phyloP scores from a whole-genome alignment of 2,113 vertebrate genomes.

The Heterochromis multidens region DNA sequence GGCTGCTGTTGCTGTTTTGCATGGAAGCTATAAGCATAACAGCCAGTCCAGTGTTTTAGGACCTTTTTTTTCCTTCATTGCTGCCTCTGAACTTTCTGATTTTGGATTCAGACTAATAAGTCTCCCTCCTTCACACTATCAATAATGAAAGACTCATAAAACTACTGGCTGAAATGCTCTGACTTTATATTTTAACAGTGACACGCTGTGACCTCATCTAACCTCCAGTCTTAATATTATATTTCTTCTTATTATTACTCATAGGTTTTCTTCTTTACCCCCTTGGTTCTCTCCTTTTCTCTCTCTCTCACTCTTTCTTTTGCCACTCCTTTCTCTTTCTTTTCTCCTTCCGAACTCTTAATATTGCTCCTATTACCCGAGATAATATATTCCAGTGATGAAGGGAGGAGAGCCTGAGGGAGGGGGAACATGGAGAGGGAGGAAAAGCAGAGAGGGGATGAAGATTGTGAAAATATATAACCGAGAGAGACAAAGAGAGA shows the following conservation, averaged over 20 bases:
- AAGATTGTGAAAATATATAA: constrained; percentile 66
- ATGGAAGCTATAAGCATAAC: constrained; percentile 20
- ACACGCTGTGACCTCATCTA: constrained; percentile 53
- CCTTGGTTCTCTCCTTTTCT: constrained; percentile 5
- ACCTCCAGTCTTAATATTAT: constrained; percentile 71
- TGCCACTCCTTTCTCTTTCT: neutral
- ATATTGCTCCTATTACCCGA: constrained; percentile 59
- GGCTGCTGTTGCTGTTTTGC: neutral
- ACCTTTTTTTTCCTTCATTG: constrained; percentile 23
- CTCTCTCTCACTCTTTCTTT: neutral
- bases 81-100: constrained; percentile 51
- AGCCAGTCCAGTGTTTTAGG: constrained; percentile 24
- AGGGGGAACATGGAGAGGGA: constrained; percentile 36
- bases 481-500: constrained; percentile 48
- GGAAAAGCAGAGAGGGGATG: constrained; percentile 27
- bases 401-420: constrained; percentile 51
- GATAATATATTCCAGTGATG: constrained; percentile 65
- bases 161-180: constrained; percentile 55
- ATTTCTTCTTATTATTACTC: constrained; percentile 65
- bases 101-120: constrained; percentile 68
- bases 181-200: constrained; percentile 67
- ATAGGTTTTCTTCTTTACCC: constrained; percentile 31
- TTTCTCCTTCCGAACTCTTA: constrained; percentile 22
- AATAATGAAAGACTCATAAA: constrained; percentile 75
- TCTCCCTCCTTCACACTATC: constrained; percentile 52